Evolutionary conservation across 2,888 invertebrate species (phyloP).

Genomic region (Thera britannica): DNA sequence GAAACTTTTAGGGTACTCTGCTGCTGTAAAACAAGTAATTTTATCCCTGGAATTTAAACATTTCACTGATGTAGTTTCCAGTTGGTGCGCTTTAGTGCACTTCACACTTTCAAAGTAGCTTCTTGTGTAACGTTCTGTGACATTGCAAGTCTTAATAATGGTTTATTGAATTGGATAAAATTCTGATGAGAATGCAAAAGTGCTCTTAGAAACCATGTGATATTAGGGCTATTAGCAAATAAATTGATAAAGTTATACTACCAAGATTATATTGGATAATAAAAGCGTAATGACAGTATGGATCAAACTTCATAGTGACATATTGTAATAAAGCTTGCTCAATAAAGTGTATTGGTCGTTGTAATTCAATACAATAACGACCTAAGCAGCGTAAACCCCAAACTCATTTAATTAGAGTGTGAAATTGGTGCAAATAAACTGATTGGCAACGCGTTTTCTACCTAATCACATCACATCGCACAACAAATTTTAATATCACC

Average conservation of each 20-base stretch:
- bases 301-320: constrained; percentile 9
- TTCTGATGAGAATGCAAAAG: constrained; percentile 14
- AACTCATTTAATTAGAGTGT: constrained; percentile 56
- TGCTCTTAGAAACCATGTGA: constrained; percentile 8
- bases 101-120: constrained; percentile 47
- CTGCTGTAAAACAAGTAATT: constrained; percentile 54
- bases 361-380: constrained; percentile 28
- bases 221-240: not conserved
- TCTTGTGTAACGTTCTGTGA: constrained; percentile 39
- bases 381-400: constrained; percentile 30
- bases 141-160: constrained; percentile 33
- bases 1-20: constrained; percentile 38
- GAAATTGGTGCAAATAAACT: constrained; percentile 61
- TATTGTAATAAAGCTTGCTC: constrained; percentile 5
- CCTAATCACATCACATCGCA: constrained; percentile 49
- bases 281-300: constrained; percentile 3
- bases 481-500: constrained; percentile 71
- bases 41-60: constrained; percentile 53
- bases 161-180: constrained; percentile 25
- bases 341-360: constrained; percentile 14
- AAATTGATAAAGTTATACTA: constrained; percentile 3
- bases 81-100: constrained; percentile 50
- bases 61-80: constrained; percentile 50
- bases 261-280: not conserved
- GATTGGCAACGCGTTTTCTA: constrained; percentile 62